Percentiles rank a stretch among this genome's conserved stretches.
Conservation (phyloP, 2,113 vertebrate species). For the Todiramphus chloris region DNA sequence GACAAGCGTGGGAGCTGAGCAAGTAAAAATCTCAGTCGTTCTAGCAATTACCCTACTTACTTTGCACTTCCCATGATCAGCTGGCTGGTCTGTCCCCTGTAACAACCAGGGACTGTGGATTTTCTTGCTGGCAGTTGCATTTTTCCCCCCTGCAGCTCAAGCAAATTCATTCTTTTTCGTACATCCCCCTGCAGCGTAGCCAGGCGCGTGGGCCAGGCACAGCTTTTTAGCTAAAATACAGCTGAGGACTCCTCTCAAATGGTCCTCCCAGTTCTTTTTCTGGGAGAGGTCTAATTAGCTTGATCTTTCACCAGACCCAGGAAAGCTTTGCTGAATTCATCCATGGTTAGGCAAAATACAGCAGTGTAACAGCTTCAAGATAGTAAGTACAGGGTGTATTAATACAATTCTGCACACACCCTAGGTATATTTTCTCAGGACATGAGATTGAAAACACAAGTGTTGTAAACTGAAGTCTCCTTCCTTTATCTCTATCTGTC, state of each 20-base stretch:
- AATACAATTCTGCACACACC: background rate
- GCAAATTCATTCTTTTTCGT: background rate
- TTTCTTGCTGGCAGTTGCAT: conserved; percentile 35
- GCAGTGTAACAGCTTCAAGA: background rate
- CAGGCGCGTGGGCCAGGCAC: background rate
- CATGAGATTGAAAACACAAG: background rate
- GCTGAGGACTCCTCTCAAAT: background rate
- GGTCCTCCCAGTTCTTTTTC: background rate
- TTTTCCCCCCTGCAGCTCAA: background rate
- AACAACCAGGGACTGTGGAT: background rate
- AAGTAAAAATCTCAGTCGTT: conserved; percentile 50
- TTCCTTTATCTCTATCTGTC: background rate
- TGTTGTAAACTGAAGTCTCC: background rate
- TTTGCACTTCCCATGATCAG: conserved; percentile 27
- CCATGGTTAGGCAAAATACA: background rate
- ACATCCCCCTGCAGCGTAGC: background rate
- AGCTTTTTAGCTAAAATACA: background rate
- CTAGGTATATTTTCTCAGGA: background rate
- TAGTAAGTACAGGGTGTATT: fast-evolving
- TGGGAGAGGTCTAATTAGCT: background rate
- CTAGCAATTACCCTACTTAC: conserved; percentile 42
- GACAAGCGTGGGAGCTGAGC: conserved; percentile 37
- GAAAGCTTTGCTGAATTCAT: background rate
- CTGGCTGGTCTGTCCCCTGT: background rate
- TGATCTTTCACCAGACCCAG: background rate